Evolutionary conservation across 2,113 vertebrate genomes (phyloP).

Genomic region (Boulengerochromis microlepis): DNA sequence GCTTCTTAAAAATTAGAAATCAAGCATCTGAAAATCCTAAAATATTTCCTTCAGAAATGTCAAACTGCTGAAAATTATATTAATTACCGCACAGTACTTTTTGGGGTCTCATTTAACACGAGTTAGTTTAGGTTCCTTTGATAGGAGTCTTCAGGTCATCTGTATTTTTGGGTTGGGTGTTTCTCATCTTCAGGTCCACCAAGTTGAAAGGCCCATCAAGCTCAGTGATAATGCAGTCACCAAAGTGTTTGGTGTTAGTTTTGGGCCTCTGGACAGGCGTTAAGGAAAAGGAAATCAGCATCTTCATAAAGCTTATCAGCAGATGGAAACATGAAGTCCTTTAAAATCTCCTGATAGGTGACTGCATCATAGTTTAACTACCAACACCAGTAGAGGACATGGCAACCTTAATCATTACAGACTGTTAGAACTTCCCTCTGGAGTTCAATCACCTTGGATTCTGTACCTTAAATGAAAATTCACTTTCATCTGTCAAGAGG

Average conservation of each 20-base stretch:
- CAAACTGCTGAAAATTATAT: not conserved
- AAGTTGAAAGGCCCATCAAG: not conserved
- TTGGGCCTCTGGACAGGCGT: fast-evolving
- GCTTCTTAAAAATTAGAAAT: not conserved
- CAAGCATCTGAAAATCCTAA: not conserved
- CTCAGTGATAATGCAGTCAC: not conserved
- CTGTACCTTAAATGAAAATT: not conserved
- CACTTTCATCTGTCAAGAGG: not conserved
- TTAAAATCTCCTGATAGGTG: not conserved
- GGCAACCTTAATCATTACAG: not conserved
- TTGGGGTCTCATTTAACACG: fast-evolving
- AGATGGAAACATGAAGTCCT: not conserved
- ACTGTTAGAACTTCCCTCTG: not conserved
- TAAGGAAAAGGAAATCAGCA: not conserved
- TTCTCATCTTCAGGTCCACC: not conserved
- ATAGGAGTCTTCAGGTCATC: not conserved
- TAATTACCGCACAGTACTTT: not conserved
- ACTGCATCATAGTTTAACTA: not conserved
- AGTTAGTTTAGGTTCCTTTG: not conserved
- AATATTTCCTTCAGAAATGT: not conserved
- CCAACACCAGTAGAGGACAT: not conserved
- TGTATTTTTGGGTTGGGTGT: not conserved
- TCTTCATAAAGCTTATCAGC: not conserved
- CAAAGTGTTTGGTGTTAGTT: fast-evolving
- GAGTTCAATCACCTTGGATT: not conserved